Conservation (phyloP, 92 coral and sea anemone species). For the Zoanthus sansibaricus region DNA sequence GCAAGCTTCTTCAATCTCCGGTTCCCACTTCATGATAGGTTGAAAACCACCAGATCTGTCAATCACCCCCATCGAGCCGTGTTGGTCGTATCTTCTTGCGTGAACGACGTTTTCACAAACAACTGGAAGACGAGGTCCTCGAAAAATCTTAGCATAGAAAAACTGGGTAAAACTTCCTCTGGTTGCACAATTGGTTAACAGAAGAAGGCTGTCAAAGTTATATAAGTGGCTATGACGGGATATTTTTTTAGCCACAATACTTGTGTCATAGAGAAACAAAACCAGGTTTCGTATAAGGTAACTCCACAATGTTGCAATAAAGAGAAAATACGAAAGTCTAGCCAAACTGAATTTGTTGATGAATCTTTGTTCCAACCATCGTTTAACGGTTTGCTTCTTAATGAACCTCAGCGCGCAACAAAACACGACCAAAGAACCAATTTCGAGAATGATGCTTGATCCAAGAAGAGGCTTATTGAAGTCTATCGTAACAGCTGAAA, state of each 20-base stretch:
- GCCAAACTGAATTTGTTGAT: slow-evolving; percentile 9
- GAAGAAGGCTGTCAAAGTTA: slow-evolving; percentile 52
- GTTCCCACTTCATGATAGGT: slow-evolving; percentile 57
- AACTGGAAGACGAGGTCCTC: slow-evolving; percentile 66
- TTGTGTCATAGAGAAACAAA: slow-evolving; percentile 66
- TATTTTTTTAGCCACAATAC: slow-evolving; percentile 58
- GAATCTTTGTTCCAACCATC: slow-evolving; percentile 52
- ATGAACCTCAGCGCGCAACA: slow-evolving; percentile 79
- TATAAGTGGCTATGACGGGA: slow-evolving; percentile 30
- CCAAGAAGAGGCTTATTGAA: slow-evolving; percentile 53
- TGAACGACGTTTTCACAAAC: slow-evolving; percentile 63
- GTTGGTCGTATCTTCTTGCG: slow-evolving; percentile 27
- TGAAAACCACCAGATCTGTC: slow-evolving; percentile 57
- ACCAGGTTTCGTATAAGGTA: slow-evolving; percentile 72
- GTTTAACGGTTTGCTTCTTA: slow-evolving; percentile 63
- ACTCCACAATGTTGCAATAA: slow-evolving; percentile 65
- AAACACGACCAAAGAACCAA: slow-evolving; percentile 51
- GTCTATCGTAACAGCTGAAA: slow-evolving; percentile 37
- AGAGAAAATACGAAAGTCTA: slow-evolving; percentile 48
- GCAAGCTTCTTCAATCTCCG: slow-evolving; percentile 47
- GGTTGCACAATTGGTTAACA: slow-evolving; percentile 58
- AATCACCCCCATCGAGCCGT: slow-evolving; percentile 44
- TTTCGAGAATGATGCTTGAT: slow-evolving; percentile 55
- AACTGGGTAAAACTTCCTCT: slow-evolving; percentile 77
- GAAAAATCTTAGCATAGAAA: slow-evolving; percentile 74